phyloP scores from a whole-genome alignment of 2,113 vertebrate genomes.

The Lophochroa leadbeateri region DNA sequence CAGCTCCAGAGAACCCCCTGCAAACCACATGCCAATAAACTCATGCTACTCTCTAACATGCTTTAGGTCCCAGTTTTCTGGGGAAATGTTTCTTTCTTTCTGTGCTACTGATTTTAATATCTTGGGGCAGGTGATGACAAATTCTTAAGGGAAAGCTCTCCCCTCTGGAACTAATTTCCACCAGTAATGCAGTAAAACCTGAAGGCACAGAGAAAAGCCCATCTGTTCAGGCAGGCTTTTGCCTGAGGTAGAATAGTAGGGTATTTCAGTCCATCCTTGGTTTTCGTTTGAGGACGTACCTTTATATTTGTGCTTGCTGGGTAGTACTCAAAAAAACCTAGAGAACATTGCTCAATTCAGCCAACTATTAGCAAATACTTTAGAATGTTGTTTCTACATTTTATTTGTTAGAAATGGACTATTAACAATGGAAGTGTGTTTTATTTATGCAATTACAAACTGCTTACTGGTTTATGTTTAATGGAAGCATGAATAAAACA shows the following conservation, averaged over 20 bases:
- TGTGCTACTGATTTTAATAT: neutral
- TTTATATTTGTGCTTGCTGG: neutral
- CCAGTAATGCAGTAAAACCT: neutral
- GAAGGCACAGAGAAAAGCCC: neutral
- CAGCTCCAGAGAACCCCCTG: neutral
- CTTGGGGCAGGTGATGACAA: neutral
- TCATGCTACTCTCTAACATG: neutral
- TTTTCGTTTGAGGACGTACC: neutral
- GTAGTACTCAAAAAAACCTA: neutral
- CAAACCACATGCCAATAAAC: neutral
- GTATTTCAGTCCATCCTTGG: neutral
- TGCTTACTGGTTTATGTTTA: neutral
- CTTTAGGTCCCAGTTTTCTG: neutral
- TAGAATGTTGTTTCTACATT: neutral
- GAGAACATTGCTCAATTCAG: neutral
- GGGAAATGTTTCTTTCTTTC: neutral
- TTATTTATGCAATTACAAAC: neutral
- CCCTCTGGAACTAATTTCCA: constrained; percentile 32
- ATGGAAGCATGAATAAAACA: neutral
- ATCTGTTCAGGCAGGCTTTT: neutral
- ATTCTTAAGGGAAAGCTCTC: neutral
- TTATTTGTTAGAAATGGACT: neutral
- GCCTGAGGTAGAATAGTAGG: neutral
- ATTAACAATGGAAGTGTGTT: neutral
- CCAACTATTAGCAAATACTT: neutral